These are phyloP conservation scores for Dendrolimus pini DNA, from an alignment of 2,888 invertebrate species.

Conservation along the genomic window DNA sequence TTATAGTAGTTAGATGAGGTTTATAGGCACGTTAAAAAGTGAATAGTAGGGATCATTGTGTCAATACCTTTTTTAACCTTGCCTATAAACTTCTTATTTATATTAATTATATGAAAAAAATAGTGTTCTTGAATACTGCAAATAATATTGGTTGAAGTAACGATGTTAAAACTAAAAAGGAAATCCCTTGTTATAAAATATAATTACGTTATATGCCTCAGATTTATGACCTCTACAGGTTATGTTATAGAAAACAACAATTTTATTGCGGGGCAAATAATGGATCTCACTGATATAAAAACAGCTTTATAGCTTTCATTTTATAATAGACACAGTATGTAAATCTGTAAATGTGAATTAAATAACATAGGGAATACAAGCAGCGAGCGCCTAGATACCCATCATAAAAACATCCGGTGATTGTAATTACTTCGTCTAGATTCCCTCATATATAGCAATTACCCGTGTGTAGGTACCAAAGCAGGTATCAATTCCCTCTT, in stretches of 20 bases:
- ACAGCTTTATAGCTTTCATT: conserved; percentile 35
- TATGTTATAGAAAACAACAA: conserved; percentile 8
- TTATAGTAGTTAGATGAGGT: no score
- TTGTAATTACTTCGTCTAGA: conserved; percentile 20
- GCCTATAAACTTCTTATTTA: no score
- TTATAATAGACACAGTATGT: conserved; percentile 35
- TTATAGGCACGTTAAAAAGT: no score
- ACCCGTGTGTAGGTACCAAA: conserved; percentile 14
- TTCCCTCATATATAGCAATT: conserved; percentile 4
- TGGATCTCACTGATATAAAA: conserved; percentile 30
- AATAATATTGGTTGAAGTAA: no score
- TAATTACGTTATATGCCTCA: conserved; percentile 19
- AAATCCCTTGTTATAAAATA: no score
- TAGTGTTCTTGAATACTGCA: no score
- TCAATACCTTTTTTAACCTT: no score
- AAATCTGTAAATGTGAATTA: conserved; percentile 32
- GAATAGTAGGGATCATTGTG: no score
- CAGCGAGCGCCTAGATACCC: conserved; percentile 16
- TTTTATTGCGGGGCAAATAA: conserved; percentile 19
- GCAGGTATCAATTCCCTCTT: conserved; percentile 4
- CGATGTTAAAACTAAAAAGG: no score
- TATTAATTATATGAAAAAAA: no score
- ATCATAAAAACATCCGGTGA: conserved; percentile 36
- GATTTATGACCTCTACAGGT: conserved; percentile 20
- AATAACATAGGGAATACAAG: conserved; percentile 24